Evolutionary conservation across 2,888 invertebrate genomes (phyloP).

Genomic region (Ophraella communa): DNA sequence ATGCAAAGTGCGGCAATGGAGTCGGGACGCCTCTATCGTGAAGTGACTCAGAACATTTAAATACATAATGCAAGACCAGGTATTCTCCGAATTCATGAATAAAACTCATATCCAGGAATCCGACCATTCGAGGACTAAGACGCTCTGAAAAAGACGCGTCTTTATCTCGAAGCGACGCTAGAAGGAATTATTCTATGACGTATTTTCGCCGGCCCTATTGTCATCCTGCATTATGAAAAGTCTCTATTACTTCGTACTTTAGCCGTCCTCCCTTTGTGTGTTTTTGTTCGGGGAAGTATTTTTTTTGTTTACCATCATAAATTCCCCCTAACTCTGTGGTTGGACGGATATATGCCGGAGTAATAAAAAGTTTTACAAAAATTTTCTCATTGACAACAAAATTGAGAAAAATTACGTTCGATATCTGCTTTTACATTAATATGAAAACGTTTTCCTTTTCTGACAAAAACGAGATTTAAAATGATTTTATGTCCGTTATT

Average conservation of each 20-base stretch:
- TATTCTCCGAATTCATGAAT: conserved; percentile 53
- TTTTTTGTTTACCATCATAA: conserved; percentile 38
- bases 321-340: conserved; percentile 24
- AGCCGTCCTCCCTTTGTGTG: conserved; percentile 34
- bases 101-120: conserved; percentile 44
- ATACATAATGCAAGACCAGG: conserved; percentile 55
- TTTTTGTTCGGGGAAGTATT: conserved; percentile 38
- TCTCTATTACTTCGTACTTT: conserved; percentile 41
- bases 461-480: too few species aligned
- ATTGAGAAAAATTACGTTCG: too few species aligned
- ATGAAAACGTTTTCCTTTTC: too few species aligned
- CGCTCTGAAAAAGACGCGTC: conserved; percentile 37
- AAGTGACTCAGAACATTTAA: conserved; percentile 52
- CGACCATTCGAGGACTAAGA: conserved; percentile 36
- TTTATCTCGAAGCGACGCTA: conserved; percentile 35
- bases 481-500: too few species aligned
- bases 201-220: conserved; percentile 38
- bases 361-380: conserved; percentile 12
- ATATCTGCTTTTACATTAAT: too few species aligned
- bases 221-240: conserved; percentile 41
- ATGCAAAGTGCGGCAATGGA: conserved; percentile 37
- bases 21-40: conserved; percentile 37
- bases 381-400: conserved; percentile 2
- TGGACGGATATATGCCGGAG: conserved; percentile 11
- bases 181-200: conserved; percentile 39